Percentiles rank a stretch among this genome's conserved stretches.
phyloP scores from a whole-genome alignment of 2,888 invertebrate genomes.

The Caenorhabditis auriculariae region DNA sequence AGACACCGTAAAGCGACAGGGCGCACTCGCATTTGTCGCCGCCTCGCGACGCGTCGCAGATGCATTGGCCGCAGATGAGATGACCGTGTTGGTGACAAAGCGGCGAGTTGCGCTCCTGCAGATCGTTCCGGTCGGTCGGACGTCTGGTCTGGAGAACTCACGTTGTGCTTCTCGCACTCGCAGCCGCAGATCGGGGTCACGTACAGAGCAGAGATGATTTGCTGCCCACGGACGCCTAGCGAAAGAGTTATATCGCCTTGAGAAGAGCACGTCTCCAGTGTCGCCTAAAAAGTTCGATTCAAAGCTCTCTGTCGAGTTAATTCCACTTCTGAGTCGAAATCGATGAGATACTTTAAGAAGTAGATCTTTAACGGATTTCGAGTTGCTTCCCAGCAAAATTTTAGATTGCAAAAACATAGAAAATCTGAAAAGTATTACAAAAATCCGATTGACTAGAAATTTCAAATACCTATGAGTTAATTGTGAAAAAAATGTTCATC shows the following conservation, averaged over 20 bases:
- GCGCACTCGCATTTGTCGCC: slow-evolving; percentile 53
- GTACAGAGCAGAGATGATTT: slow-evolving; percentile 36
- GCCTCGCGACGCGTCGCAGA: slow-evolving; percentile 41
- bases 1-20: slow-evolving; percentile 44
- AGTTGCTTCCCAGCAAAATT: no score
- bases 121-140: not conserved
- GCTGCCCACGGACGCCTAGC: slow-evolving; percentile 56
- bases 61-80: slow-evolving; percentile 56
- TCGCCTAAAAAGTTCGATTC: slow-evolving; percentile 25
- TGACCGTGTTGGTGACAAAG: slow-evolving; percentile 50
- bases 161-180: slow-evolving; percentile 58
- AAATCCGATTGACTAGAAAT: no score
- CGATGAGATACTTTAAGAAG: no score
- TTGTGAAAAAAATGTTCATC: no score
- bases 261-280: slow-evolving; percentile 45
- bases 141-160: not conserved
- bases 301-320: not conserved
- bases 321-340: slow-evolving; percentile 39
- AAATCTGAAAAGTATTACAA: no score
- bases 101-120: slow-evolving; percentile 52
- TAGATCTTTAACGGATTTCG: slow-evolving; percentile 29
- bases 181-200: slow-evolving; percentile 60
- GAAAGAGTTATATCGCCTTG: slow-evolving; percentile 54
- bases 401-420: no score
- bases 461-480: no score